Conservation (phyloP, 1,140 invertebrate species). For the Camponotus floridanus region DNA sequence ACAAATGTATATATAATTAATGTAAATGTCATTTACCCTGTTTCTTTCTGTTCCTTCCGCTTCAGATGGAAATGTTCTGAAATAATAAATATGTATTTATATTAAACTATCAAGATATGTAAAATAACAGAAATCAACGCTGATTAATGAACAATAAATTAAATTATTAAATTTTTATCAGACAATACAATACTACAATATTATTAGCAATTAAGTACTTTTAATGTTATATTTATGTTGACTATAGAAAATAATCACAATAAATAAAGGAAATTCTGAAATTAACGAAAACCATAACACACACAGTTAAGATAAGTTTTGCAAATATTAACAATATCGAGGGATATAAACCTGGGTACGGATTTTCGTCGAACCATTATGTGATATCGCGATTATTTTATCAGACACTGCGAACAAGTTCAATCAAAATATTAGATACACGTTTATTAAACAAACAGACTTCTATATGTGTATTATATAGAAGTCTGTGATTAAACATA, state of each 20-base stretch:
- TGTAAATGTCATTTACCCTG: constrained; percentile 19
- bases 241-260: not conserved
- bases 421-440: no score
- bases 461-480: no score
- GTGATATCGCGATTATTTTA: not conserved
- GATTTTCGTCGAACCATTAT: constrained; percentile 59
- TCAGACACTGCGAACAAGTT: not conserved
- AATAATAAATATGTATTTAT: constrained; percentile 8
- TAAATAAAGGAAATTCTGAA: not conserved
- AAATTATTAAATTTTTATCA: not conserved
- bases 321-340: not conserved
- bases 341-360: constrained; percentile 44
- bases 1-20: not conserved
- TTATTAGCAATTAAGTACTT: not conserved
- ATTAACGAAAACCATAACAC: not conserved
- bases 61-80: not conserved
- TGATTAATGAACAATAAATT: not conserved
- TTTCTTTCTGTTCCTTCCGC: constrained; percentile 19
- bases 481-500: no score
- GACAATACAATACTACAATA: not conserved
- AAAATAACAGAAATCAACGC: not conserved
- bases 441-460: no score
- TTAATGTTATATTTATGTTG: no score
- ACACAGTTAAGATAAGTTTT: not conserved
- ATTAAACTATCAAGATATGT: not conserved